A percentile compares a stretch with the other conserved stretches of the same genome.
Conservation (phyloP, 2,888 invertebrate species). For the Conistra vaccinii region DNA sequence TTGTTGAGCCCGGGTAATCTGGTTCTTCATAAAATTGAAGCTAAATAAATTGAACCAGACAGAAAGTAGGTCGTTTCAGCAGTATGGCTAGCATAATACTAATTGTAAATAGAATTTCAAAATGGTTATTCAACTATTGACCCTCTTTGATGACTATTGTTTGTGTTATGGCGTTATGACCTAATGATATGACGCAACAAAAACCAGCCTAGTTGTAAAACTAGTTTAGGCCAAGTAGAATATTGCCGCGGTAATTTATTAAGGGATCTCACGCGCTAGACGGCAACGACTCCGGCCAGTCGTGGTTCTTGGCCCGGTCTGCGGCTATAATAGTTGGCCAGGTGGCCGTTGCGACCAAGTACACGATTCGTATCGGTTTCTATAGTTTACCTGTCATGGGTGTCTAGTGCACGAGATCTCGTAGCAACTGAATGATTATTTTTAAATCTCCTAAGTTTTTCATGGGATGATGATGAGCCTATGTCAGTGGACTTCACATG, state of each 20-base stretch:
- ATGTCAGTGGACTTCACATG: background rate
- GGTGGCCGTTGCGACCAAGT: too few species aligned
- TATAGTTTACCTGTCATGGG: too few species aligned
- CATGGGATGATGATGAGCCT: background rate
- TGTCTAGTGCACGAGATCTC: too few species aligned
- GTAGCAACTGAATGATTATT: background rate
- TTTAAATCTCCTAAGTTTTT: background rate
- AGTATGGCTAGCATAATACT: constrained; percentile 1
- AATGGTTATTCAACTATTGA: constrained; percentile 35
- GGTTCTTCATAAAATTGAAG: background rate
- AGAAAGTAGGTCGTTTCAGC: background rate
- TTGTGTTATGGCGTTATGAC: constrained; percentile 42
- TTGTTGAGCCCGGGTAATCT: background rate
- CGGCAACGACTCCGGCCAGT: too few species aligned
- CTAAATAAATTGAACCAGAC: background rate
- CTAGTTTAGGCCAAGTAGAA: constrained; percentile 45
- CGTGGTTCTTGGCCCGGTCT: too few species aligned
- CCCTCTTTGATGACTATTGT: constrained; percentile 36
- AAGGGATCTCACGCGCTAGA: background rate
- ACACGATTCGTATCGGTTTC: too few species aligned
- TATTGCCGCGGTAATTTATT: constrained; percentile 22
- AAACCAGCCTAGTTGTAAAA: constrained; percentile 43
- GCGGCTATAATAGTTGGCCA: too few species aligned
- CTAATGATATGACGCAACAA: constrained; percentile 57
- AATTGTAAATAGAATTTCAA: constrained; percentile 33